A percentile compares a stretch with the other conserved stretches of the same genome.
Conservation (phyloP, 2,113 vertebrate genomes). For the Thymallus thymallus region DNA sequence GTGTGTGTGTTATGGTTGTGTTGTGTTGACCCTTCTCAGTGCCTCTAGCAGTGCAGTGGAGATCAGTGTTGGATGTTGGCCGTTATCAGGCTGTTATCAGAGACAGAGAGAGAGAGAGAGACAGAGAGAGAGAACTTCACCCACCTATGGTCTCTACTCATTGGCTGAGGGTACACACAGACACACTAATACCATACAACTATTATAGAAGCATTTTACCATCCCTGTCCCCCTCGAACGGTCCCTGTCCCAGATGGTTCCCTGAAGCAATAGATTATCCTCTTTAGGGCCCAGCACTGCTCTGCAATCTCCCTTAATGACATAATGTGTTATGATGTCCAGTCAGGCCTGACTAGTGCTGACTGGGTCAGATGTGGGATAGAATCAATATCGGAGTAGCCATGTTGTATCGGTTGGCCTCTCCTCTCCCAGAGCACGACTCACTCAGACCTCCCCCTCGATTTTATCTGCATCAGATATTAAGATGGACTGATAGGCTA, state of each 20-base stretch:
- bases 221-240: no score
- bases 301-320: neutral
- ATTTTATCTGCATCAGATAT: neutral
- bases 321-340: neutral
- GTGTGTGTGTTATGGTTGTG: neutral
- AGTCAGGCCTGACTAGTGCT: neutral
- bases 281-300: neutral
- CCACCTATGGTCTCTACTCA: neutral
- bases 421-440: neutral
- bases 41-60: neutral
- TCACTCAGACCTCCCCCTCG: neutral
- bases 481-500: neutral
- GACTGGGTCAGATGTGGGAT: neutral
- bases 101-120: neutral
- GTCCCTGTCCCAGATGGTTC: neutral
- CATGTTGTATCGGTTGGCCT: neutral
- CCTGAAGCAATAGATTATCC: neutral
- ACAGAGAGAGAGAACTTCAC: neutral
- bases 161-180: neutral
- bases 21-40: neutral
- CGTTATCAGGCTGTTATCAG: neutral
- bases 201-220: neutral
- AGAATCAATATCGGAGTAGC: neutral
- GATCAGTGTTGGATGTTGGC: neutral
- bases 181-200: neutral